Evolutionary conservation across 2,113 vertebrate genomes (phyloP), one percentile per base, ranked within the genome.

Genomic region (Tyrannus savana): DNA sequence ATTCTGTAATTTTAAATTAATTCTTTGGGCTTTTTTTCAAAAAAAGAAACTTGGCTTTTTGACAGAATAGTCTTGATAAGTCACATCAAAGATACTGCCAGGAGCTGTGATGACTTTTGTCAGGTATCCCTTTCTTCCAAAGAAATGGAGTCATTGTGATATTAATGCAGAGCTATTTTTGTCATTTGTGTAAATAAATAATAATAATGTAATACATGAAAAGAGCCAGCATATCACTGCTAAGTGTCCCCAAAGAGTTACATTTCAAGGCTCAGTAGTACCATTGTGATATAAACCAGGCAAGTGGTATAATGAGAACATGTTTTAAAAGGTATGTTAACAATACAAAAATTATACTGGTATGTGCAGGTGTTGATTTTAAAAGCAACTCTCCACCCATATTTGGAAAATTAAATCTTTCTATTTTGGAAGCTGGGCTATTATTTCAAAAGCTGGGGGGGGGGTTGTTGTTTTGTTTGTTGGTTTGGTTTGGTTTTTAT

Each of bases 1-100:
- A 79, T 75, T 60, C 77, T 91, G n/a, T 58, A 87, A 89, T 94
- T 95, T 84, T 52, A 87, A 84, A 95, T 82, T 1, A 87, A 81
- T 78, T 87, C 9, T 87, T 89, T 60, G 56, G 64, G 39, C 30
- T 85, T 86, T 77, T 63, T 90, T 86, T 81, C 39, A 72, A 92
- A 95, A 71, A 49, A 91, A 78, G 42, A 67, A 89, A 78, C 52
- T 39, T 91, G 80, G 33, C 68, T 86, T 89, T 81, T 91, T 87
- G 60, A 82, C 88, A 91, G 59, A 77, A 42, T 8, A 66, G 23
- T 35, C 50, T 74, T 71, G 60, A 17, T 62, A 91, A 64, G 33
- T 89, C 24, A 74, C n/a, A 37, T 27, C 12, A 23, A 83, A 88
- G n/a, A 25, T 41, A 79, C n/a, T 72, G 37, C 58, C 82, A 80